Conservation (phyloP, 2,113 vertebrate genomes). For the Desmodus rotundus region DNA sequence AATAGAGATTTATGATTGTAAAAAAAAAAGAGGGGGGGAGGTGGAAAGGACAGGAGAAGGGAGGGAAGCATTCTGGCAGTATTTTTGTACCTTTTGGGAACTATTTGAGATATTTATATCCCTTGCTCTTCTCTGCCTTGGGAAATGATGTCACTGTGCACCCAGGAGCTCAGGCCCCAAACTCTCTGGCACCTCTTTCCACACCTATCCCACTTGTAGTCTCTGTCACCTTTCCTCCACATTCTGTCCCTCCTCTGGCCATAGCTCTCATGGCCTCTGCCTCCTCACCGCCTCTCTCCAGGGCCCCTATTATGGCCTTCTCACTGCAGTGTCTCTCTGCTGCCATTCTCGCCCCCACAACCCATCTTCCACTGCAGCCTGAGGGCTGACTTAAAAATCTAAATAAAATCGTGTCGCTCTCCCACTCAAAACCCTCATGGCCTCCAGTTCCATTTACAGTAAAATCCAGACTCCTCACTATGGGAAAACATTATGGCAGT, state of each 20-base stretch:
- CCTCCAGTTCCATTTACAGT: neutral
- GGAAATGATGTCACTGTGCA: neutral
- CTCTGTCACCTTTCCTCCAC: rapidly evolving
- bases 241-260: neutral
- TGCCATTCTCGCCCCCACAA: neutral
- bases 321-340: neutral
- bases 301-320: neutral
- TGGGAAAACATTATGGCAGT: neutral
- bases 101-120: neutral
- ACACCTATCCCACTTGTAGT: rapidly evolving
- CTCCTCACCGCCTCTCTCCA: neutral
- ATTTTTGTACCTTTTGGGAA: neutral
- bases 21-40: neutral
- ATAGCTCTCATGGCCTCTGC: rapidly evolving
- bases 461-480: neutral
- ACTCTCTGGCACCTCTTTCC: neutral
- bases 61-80: neutral
- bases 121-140: neutral
- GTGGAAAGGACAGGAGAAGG: neutral
- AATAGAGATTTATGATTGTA: neutral
- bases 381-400: neutral
- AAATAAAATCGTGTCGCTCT: neutral
- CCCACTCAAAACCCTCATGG: neutral
- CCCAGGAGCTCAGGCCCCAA: neutral
- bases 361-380: neutral